A percentile compares a stretch with the other conserved stretches of the same genome.
Evolutionary conservation across 2,888 invertebrate genomes (phyloP).

Genomic region (Onthophagus sagittarius): DNA sequence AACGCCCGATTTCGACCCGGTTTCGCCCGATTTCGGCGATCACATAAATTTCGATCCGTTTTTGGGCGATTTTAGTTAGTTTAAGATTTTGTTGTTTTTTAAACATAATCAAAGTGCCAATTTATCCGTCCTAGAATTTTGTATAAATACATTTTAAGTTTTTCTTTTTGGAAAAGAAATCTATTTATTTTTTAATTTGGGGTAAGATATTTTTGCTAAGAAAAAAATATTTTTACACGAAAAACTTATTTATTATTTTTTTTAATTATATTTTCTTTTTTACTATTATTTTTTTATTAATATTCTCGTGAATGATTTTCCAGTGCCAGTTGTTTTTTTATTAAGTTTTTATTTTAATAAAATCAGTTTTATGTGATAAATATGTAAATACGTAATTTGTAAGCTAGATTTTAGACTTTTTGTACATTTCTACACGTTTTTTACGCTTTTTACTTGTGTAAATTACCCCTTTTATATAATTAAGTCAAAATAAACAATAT

Average conservation of each 20-base stretch:
- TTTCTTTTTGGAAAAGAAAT: background rate
- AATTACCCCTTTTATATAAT: background rate
- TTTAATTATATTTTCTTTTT: background rate
- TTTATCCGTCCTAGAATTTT: constrained; percentile 17
- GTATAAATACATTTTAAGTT: background rate
- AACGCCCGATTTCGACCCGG: constrained; percentile 41
- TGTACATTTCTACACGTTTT: background rate
- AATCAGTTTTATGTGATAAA: background rate
- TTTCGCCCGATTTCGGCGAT: constrained; percentile 43
- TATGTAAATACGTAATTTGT: background rate
- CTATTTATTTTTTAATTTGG: constrained; percentile 17
- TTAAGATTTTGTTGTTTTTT: background rate
- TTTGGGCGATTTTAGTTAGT: constrained; percentile 40
- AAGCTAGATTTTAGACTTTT: background rate
- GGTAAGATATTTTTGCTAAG: constrained; percentile 4
- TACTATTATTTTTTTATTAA: background rate
- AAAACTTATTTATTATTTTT: background rate
- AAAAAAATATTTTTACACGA: background rate
- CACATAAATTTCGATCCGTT: constrained; percentile 45
- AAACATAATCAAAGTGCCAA: background rate
- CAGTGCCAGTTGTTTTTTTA: constrained; percentile 2
- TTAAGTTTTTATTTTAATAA: background rate
- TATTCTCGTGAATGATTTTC: constrained; percentile 4
- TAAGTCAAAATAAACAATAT: background rate
- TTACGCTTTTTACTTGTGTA: background rate